Evolutionary conservation across 2,113 vertebrate genomes (phyloP).

Genomic region (Chauna torquata): DNA sequence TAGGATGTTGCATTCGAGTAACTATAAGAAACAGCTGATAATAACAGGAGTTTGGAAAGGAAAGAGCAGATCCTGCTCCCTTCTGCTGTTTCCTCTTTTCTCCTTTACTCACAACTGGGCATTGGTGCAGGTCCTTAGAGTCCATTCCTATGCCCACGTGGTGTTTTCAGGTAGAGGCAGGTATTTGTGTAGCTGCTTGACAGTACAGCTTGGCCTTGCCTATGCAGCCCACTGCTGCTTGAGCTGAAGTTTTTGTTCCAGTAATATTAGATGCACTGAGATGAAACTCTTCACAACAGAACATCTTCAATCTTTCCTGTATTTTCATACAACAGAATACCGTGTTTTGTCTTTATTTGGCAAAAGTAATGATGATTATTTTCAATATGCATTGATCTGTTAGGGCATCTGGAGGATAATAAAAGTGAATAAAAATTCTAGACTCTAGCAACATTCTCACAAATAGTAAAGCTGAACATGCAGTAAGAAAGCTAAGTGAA

Average conservation of each 20-base stretch:
- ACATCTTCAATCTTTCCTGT: background rate
- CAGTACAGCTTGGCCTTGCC: background rate
- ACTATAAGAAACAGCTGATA: background rate
- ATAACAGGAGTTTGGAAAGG: background rate
- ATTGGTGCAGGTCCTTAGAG: background rate
- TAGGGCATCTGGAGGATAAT: background rate
- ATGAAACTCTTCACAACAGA: background rate
- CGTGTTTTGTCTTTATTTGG: background rate
- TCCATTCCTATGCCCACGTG: background rate
- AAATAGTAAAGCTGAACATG: background rate
- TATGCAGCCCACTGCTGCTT: background rate
- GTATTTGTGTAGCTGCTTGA: background rate
- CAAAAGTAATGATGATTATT: background rate
- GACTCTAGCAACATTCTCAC: background rate
- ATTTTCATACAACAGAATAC: background rate
- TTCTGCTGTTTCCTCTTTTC: background rate
- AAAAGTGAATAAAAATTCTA: background rate
- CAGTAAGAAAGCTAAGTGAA: background rate
- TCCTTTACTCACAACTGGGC: background rate
- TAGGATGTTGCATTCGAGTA: background rate
- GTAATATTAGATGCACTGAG: background rate
- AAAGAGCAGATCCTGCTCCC: background rate
- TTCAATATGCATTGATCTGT: background rate
- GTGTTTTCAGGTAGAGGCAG: background rate
- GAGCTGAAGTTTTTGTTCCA: background rate